Evolutionary conservation across 1,140 invertebrate genomes (phyloP), one percentile per base, ranked within the genome.

Genomic region (Orchestia grillus): DNA sequence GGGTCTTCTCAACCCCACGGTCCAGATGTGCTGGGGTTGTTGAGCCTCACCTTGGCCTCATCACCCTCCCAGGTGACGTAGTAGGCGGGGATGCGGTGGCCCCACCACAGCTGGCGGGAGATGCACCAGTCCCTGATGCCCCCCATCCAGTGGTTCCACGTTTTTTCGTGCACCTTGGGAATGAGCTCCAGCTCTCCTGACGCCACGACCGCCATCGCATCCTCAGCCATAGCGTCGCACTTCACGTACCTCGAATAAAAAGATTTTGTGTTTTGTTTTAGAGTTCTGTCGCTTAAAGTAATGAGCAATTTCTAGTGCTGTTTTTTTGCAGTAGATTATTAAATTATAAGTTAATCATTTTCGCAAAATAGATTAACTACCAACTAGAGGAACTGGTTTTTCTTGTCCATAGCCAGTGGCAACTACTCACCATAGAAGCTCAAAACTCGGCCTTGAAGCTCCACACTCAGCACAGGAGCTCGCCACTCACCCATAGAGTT

Each of bases 101-200:
- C 99, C 99, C 99, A 99, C 99, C 99, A 99, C 8, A 99, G 98
- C 97, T 99, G 99, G 28, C 99, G 98, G n/a, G 97, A 97, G n/a
- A 97, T 97, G 62, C 97, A 97, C 97, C 97, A 97, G 47, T 97
- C 96, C 28, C 98, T 98, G 94, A 99, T 99, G 96, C 99, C 98
- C 95, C 98, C 98, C 98, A 99, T 98, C 99, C 99, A 99, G 97
- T 98, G 98, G 97, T 98, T 98, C 99, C 99, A 99, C 41, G 98
- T 99, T 97, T 99, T 99, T 77, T 98, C 98, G 97, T 99, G 99
- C 96, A 98, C 98, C 96, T 99, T 99, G 0, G 99, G 99, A 96
- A 99, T 98, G 95, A 99, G 98, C 97, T 99, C 99, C 47, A 99
- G 97, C 96, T 99, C 98, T 41, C 99, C 99, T 23, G 97, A 98